These are phyloP conservation scores for Platyrinchus mystaceus DNA, from an alignment of 2,797 vertebrate species.

Conservation along the genomic window DNA sequence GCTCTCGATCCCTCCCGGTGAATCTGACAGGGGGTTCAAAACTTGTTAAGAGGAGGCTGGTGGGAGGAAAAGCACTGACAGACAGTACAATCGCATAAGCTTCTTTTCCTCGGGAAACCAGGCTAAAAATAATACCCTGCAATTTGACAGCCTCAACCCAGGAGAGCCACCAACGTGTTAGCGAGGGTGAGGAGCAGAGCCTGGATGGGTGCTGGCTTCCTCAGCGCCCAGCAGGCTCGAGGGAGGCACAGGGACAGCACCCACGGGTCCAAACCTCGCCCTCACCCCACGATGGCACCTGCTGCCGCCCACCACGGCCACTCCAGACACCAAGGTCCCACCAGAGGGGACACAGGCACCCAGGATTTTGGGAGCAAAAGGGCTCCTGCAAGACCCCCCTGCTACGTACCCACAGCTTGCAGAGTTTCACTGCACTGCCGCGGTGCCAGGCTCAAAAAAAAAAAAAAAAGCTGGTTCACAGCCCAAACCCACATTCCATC, in stretches of 20 bases:
- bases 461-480: background rate
- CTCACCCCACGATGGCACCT: rapidly evolving
- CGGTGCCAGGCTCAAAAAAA: background rate
- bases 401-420: rapidly evolving
- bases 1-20: background rate
- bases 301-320: rapidly evolving
- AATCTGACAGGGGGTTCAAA: conserved; percentile 49
- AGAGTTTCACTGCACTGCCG: background rate
- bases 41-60: conserved; percentile 30
- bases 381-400: background rate
- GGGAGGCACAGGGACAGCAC: background rate
- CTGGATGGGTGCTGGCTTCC: background rate
- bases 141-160: conserved; percentile 42
- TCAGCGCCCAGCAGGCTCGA: rapidly evolving
- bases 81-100: conserved; percentile 56
- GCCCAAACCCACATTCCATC: background rate
- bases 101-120: conserved; percentile 48
- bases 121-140: conserved; percentile 59
- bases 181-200: background rate
- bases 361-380: background rate
- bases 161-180: background rate
- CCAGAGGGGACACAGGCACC: background rate
- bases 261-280: rapidly evolving
- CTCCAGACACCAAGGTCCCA: background rate
- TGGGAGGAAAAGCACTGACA: conserved; percentile 61